phyloP scores from a whole-genome alignment of 2,113 vertebrate species.

The Hystrix brachyura region DNA sequence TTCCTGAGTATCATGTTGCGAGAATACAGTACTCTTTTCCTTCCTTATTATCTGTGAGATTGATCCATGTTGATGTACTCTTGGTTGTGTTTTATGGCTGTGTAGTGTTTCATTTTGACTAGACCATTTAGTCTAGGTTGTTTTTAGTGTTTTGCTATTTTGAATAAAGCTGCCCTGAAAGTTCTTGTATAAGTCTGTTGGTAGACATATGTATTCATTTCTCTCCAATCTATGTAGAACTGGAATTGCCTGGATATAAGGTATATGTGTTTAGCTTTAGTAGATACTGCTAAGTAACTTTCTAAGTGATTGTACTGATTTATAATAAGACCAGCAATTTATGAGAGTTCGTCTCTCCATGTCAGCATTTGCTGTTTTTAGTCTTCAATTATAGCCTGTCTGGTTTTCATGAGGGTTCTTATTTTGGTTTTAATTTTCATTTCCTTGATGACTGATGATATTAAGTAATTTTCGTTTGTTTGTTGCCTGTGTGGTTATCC shows the following conservation, averaged over 20 bases:
- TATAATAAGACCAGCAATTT: neutral
- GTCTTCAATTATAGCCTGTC: conserved; percentile 6
- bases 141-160: conserved; percentile 34
- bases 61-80: neutral
- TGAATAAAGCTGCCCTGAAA: neutral
- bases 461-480: conserved; percentile 32
- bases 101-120: conserved; percentile 58
- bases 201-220: neutral
- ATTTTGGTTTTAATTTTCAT: conserved; percentile 46
- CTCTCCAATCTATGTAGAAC: neutral
- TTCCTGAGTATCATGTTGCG: conserved; percentile 21
- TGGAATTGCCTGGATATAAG: neutral
- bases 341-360: neutral
- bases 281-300: neutral
- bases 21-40: neutral
- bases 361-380: conserved; percentile 29
- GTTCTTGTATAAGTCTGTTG: neutral
- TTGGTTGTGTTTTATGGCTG: neutral
- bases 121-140: neutral
- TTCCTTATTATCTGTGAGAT: conserved; percentile 35
- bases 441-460: neutral
- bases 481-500: neutral
- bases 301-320: neutral
- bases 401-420: conserved; percentile 34
- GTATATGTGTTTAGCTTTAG: conserved; percentile 10